A percentile compares a stretch with the other conserved stretches of the same genome.
Conservation (phyloP, 2,797 vertebrate species). For the Nyctibius grandis region DNA sequence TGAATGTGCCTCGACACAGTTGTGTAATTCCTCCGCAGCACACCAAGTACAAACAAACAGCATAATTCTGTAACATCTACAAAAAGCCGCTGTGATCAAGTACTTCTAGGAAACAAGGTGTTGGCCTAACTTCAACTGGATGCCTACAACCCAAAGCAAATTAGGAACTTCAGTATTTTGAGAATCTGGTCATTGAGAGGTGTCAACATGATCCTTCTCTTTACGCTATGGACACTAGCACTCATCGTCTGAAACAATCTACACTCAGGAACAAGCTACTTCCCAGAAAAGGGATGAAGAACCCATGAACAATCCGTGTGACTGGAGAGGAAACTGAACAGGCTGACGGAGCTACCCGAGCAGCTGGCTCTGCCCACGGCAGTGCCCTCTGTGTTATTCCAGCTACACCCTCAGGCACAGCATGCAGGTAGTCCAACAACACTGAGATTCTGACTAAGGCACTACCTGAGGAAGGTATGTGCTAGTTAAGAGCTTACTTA, state of each 20-base stretch:
- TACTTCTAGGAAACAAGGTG: fast-evolving
- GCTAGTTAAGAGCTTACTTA: background rate
- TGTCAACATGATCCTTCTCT: background rate
- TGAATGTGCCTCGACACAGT: fast-evolving
- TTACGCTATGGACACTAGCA: background rate
- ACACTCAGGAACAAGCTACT: background rate
- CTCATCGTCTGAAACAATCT: background rate
- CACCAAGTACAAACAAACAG: background rate
- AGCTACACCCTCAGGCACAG: background rate
- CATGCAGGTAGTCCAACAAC: fast-evolving
- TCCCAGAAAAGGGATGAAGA: background rate
- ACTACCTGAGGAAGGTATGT: fast-evolving
- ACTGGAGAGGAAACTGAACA: background rate
- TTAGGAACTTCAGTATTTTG: background rate
- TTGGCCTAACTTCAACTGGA: background rate
- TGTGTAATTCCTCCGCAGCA: background rate
- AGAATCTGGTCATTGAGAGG: background rate
- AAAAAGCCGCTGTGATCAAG: background rate
- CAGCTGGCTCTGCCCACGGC: background rate
- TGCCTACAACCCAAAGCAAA: background rate
- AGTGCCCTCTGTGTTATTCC: background rate
- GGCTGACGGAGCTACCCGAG: fast-evolving
- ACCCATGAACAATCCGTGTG: background rate
- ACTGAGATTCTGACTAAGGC: background rate
- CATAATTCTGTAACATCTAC: background rate